Evolutionary conservation across 2,797 vertebrate species (phyloP), one percentile per base, ranked within the genome.

Genomic region (Melanotaenia boesemani): DNA sequence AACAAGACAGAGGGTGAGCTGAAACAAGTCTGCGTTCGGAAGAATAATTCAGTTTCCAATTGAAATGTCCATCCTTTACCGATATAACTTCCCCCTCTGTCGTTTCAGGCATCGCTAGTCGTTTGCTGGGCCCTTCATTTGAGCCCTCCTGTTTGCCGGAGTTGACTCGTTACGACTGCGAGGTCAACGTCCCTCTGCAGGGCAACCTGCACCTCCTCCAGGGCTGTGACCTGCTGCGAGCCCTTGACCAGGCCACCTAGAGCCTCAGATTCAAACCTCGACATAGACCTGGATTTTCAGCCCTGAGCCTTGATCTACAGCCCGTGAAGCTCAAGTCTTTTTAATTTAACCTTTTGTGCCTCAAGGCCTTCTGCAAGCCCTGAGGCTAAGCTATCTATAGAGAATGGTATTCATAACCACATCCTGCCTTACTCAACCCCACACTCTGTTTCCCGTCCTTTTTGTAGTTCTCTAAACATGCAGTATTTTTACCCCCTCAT

Each of bases 91-190:
- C 20, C 46, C 18, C 3, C 64, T 62, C 58, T 77, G 57, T 68
- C 9, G 0, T 41, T 37, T 5, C 74, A 99, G 98, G 97, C 67
- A 71, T 97, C 74, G 94, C 94, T 7, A 98, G 95, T 70, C 94
- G 95, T 54, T 90, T 99, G 83, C 94, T 99, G 52, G 96, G 95
- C 62, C 92, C 96, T 13, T 96, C 96, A 0, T 97, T 96, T 5
- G 95, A 97, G 86, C 80, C 95, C 28, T 96, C 93, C 90, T 93
- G 94, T 88, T 91, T 99, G 93, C 98, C 98, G 0, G 95, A 99
- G 93, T 83, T 99, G 94, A 99, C 98, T 5, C 95, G 97, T 72
- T 98, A 99, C 18, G 98, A 99, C 95, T 99, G 98, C 74, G 98
- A 99, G 95, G 98, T 99, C 86, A 99, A 99, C 11, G 90, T 98